phyloP scores from a whole-genome alignment of 92 coral and sea anemone species.

The Heliopora coerulea region DNA sequence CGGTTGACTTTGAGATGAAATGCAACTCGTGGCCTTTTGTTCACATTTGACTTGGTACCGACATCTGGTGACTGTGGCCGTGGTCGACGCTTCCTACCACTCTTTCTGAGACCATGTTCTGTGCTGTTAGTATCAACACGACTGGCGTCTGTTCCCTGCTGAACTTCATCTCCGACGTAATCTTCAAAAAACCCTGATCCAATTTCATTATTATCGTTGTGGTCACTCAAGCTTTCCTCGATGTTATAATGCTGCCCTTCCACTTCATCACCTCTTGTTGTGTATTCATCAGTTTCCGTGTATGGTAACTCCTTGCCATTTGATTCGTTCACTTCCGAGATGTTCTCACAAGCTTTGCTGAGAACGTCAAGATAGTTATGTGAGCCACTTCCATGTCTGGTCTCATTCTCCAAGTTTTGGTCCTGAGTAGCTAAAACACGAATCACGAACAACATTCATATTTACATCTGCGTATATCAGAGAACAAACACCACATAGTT shows the following conservation, averaged over 20 bases:
- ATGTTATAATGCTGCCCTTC: neutral
- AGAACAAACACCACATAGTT: too few relatives aligned
- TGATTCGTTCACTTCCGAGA: slow-evolving; percentile 1
- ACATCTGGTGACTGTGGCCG: slow-evolving; percentile 22
- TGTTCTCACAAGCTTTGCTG: slow-evolving; percentile 33
- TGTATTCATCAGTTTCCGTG: neutral
- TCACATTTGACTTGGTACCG: neutral
- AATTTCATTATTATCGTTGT: neutral
- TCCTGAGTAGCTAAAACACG: too few relatives aligned
- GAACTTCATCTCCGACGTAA: slow-evolving; percentile 1
- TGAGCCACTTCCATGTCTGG: too few relatives aligned
- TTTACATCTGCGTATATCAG: too few relatives aligned
- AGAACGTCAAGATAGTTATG: slow-evolving; percentile 28
- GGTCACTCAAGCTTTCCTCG: neutral
- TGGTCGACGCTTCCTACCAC: slow-evolving; percentile 30
- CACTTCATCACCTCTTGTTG: neutral
- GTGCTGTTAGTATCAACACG: neutral
- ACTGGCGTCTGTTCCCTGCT: neutral
- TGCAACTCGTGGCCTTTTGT: neutral
- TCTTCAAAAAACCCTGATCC: slow-evolving; percentile 27
- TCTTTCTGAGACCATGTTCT: slow-evolving; percentile 16
- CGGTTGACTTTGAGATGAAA: neutral
- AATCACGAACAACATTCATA: too few relatives aligned
- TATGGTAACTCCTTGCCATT: neutral
- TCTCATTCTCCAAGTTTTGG: too few relatives aligned